Evolutionary conservation across 2,888 invertebrate species (phyloP), one percentile per base, ranked within the genome.

Genomic region (Thalpophila matura): DNA sequence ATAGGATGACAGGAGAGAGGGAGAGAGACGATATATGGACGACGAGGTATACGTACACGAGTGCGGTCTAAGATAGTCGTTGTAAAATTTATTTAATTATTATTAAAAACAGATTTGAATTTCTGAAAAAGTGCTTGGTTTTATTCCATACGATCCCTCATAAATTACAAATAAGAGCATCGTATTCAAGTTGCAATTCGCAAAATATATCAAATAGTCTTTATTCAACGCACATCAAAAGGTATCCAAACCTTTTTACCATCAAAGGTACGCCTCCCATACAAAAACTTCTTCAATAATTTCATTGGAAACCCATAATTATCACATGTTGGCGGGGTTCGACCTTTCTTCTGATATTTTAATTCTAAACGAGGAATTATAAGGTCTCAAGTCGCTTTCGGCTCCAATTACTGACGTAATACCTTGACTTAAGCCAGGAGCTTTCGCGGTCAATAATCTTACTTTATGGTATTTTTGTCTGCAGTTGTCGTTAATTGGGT

Each of bases 321-420:
- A 75, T 75, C 76, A 72, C 76, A 63, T 74, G 73, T 72, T 62
- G 53, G 72, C 33, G 33, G 35, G 37, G 20, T 10, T 5, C 4
- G 3, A 12, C 27, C 37, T 14, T 1, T n/a, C 7, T 2, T 9
- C 31, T 26, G 77, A 74, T 79, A 83, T 86, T 87, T 85, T 84
- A 85, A 84, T 86, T 83, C 71, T 56, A 79, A 81, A 80, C 80
- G 72, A 73, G 77, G 77, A 79, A 85, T 86, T 84, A 68, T 79
- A 77, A 76, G 78, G 77, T 81, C 83, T 84, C 78, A 75, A 83
- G 81, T 79, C 72, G 76, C 69, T 79, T 76, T 69, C 59, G 71
- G 75, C 68, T 80, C 82, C 80, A 80, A 84, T 86, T 87, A 85
- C 83, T 79, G 74, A 74, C 46, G 64, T 69, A 59, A 54, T 47